Evolutionary conservation across 2,797 vertebrate genomes (phyloP).

Genomic region (Coranthus polyacanthus): DNA sequence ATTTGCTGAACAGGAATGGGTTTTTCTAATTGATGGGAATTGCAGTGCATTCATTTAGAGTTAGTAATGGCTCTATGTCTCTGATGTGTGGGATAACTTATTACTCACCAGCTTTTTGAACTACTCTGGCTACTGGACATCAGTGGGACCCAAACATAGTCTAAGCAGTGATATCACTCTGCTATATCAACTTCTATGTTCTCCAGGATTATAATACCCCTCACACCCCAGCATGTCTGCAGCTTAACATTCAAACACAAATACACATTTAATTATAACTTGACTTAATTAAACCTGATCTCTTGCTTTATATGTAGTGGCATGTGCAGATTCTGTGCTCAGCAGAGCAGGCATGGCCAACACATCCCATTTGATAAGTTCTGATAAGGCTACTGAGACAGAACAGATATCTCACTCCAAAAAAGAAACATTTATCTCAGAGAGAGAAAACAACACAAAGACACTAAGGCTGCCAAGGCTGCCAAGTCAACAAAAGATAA

Average conservation of each 20-base stretch:
- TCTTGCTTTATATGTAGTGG: too few species aligned
- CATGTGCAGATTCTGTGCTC: too few species aligned
- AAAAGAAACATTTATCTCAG: slow-evolving; percentile 20
- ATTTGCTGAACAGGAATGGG: too few species aligned
- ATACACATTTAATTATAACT: slow-evolving; percentile 43
- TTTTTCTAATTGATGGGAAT: too few species aligned
- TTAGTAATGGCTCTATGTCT: slow-evolving; percentile 13
- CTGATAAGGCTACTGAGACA: background rate
- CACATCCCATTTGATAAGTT: slow-evolving; percentile 21
- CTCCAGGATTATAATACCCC: slow-evolving; percentile 36
- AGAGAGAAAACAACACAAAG: slow-evolving; percentile 22
- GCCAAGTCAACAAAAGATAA: too few species aligned
- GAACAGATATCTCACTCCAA: slow-evolving; percentile 10
- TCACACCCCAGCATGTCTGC: slow-evolving; percentile 13
- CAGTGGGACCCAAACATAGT: slow-evolving; percentile 31
- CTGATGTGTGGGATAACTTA: slow-evolving; percentile 21
- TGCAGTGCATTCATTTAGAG: too few species aligned
- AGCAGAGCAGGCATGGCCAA: slow-evolving; percentile 1
- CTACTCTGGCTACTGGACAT: slow-evolving; percentile 40
- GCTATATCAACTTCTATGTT: slow-evolving; percentile 39
- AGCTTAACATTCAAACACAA: slow-evolving; percentile 35
- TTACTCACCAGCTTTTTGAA: too few species aligned
- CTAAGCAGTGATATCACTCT: slow-evolving; percentile 45
- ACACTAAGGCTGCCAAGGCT: slow-evolving; percentile 9
- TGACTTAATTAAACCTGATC: too few species aligned